These are phyloP conservation scores for Notothenia coriiceps DNA, from an alignment of 2,113 vertebrate species.

Conservation along the genomic window DNA sequence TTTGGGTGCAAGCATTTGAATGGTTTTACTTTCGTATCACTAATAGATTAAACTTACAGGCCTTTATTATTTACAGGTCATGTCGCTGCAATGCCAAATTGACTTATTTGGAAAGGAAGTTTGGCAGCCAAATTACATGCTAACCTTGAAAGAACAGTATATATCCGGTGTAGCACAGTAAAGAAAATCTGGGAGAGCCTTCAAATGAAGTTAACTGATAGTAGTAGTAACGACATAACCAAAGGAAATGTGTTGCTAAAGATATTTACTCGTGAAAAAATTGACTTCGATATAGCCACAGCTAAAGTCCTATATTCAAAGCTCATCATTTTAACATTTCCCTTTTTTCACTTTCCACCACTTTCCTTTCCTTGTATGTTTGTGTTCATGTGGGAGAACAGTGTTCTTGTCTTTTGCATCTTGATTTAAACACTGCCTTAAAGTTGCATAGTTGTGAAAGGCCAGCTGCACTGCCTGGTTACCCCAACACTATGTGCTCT, in stretches of 20 bases:
- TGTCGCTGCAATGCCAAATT: too few relatives aligned
- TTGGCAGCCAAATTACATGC: constrained; percentile 5
- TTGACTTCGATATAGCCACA: not conserved
- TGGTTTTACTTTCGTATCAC: not conserved
- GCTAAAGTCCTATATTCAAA: not conserved
- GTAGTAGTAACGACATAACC: not conserved
- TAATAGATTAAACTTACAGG: constrained; percentile 7
- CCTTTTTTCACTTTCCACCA: constrained; percentile 25
- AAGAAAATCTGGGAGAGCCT: not conserved
- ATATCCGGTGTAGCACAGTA: not conserved
- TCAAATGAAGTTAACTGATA: constrained; percentile 8
- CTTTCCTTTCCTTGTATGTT: constrained; percentile 36
- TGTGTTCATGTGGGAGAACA: constrained; percentile 55
- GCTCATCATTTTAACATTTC: constrained; percentile 47
- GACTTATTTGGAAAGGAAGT: not conserved
- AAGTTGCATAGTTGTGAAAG: constrained; percentile 80
- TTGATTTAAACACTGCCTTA: constrained; percentile 81
- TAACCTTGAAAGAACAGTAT: constrained; percentile 25
- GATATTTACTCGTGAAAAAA: constrained; percentile 7
- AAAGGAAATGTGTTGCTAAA: not conserved
- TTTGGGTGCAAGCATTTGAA: not conserved
- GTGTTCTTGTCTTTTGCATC: constrained; percentile 71
- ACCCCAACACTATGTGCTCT: constrained; percentile 83
- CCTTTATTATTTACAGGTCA: constrained; percentile 16
- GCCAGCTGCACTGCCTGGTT: constrained; percentile 83